Base-by-base conservation (phyloP, 2,113 vertebrate species). In the Amblyopsis rosae region DNA sequence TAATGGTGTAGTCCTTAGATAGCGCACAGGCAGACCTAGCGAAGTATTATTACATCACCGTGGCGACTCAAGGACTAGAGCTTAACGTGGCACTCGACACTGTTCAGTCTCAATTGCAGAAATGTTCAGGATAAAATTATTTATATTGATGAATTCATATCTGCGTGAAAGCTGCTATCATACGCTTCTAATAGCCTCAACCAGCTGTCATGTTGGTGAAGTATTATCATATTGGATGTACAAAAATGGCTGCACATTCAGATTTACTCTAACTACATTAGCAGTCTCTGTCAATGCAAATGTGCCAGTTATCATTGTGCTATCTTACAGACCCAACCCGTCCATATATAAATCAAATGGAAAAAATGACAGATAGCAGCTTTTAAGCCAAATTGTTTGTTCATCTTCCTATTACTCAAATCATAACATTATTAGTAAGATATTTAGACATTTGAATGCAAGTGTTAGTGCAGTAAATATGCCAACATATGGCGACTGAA, bases 381-480 rank as follows among this genome's bases (percentile, higher is more conserved):
- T 51, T 53, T 70, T 61, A 48, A 61, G 16, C 9, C 0, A 0
- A 16, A n/a, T 26, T 35, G 0, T 54, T 32, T 61, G 61, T 46
- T 17, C 1, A 59, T 62, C 35, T 59, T 46, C 32, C 12, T 13
- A 15, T 50, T 45, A 50, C 49, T 69, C 9, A 61, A 26, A 65
- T 74, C 26, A 33, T 45, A 65, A 59, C 57, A 13, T 57, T 56
- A 48, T 35, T 19, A 66, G 26, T 35, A 53, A 56, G 55, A 49
- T 62, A 32, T 77, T 60, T 63, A 63, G 64, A 81, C 79, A 86
- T 73, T 80, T 69, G 67, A 80, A 66, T 79, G 55, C 60, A 80
- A 88, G 73, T 81, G 72, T 91, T 90, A 89, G 86, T 88, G 87
- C 78, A 87, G 71, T 78, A 80, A 89, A 87, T 73, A 76, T 77